Evolutionary conservation across 2,113 vertebrate species (phyloP), one percentile per base, ranked within the genome.

Genomic region (Empidonax traillii): DNA sequence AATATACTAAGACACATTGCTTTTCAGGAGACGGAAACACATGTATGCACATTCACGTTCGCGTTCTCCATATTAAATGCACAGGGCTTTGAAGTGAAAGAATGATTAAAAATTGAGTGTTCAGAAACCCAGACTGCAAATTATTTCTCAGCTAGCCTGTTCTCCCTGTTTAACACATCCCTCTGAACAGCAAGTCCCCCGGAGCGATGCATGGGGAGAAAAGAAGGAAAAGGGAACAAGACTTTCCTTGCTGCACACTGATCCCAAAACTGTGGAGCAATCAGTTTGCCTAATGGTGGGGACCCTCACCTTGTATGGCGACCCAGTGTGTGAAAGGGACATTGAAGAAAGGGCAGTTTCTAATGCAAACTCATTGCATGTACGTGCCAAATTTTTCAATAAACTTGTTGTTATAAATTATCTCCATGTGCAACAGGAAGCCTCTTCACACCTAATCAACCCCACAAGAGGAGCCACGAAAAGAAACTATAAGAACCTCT

Each of bases 281-380:
- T 25, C 9, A 8, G 10, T 23, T 78, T 86, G 30, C 18, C 19
- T 37, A 8, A 1, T 0, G 0, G 2, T 22, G 39, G 18, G 4
- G 8, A 53, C 9, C 10, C 37, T 33, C 14, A 22, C 4, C 9
- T 43, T 4, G 4, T 31, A 17, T 12, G 46, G 11, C 6, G 25
- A 88, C 5, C 2, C 17, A n/a, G 0, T 0, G 0, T 43, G 27
- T 33, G 19, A 35, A 47, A 19, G 17, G 13, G 37, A 9, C 22
- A 33, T 8, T 13, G 23, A 37, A 44, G 12, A 13, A 65, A 67
- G 7, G 11, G 19, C 4, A 46, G 10, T 23, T 66, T 51, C 30
- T 79, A 23, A 41, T 22, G 12, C 11, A 66, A 82, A 75, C 10
- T 56, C 22, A 31, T 30, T 62, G 19, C 21, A 41, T 19, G 11